phyloP scores from a whole-genome alignment of 2,797 vertebrate species.

The Pseudochromis fuscus region DNA sequence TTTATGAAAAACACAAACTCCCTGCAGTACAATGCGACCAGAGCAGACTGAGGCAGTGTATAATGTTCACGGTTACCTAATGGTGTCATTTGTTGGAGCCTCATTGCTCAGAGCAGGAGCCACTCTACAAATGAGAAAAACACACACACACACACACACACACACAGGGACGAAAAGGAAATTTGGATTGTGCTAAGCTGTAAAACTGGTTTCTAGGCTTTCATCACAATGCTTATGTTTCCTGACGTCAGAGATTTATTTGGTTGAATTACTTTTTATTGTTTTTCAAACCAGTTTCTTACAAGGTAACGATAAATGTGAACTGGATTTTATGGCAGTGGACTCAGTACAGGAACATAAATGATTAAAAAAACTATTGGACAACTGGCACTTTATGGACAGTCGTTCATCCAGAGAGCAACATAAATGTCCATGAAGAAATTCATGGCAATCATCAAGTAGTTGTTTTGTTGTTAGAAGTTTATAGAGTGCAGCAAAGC shows the following conservation, averaged over 20 bases:
- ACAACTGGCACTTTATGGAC: too few species aligned
- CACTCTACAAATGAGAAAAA: too few species aligned
- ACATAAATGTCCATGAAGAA: background rate
- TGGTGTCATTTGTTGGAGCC: constrained; percentile 17
- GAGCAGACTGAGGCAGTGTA: constrained; percentile 12
- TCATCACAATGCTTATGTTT: background rate
- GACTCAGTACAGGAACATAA: background rate
- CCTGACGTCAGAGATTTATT: background rate
- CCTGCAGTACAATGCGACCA: constrained; percentile 22
- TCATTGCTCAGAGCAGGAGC: constrained; percentile 18
- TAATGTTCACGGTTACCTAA: constrained; percentile 6
- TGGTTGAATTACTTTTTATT: background rate
- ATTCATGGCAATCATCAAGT: background rate
- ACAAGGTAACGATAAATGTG: background rate
- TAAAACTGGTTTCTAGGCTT: constrained; percentile 8
- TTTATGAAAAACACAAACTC: constrained; percentile 34
- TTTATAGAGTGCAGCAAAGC: background rate
- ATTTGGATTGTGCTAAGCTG: background rate
- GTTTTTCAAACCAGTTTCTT: constrained; percentile 6
- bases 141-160: background rate
- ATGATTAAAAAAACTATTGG: background rate
- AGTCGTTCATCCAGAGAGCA: background rate
- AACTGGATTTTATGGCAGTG: too few species aligned
- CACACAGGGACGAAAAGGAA: background rate
- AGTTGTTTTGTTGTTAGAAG: background rate